Percentiles rank a stretch among this genome's conserved stretches.
Evolutionary conservation across 2,888 invertebrate species (phyloP).

Genomic region (Thymelicus sylvestris): DNA sequence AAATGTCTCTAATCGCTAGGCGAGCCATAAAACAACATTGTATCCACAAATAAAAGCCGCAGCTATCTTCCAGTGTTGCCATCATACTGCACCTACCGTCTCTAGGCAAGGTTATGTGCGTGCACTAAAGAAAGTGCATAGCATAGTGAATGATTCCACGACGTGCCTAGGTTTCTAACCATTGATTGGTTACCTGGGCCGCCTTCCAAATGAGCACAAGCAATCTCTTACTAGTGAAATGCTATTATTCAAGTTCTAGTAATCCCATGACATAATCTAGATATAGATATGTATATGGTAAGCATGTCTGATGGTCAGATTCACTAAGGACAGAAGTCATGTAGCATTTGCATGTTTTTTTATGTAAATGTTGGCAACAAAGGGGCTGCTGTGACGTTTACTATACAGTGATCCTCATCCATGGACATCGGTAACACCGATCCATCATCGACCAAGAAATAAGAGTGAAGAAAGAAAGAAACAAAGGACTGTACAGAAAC

Average conservation of each 20-base stretch:
- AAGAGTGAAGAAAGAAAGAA: too few species aligned
- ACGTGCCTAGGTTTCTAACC: slow-evolving; percentile 64
- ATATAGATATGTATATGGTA: slow-evolving; percentile 56
- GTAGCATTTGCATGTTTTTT: neutral
- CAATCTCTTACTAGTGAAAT: slow-evolving; percentile 61
- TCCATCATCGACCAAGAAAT: too few species aligned
- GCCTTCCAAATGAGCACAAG: slow-evolving; percentile 56
- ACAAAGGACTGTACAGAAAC: too few species aligned
- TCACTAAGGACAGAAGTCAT: neutral
- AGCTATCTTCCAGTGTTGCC: slow-evolving; percentile 40
- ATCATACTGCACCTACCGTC: slow-evolving; percentile 75
- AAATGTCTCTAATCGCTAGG: neutral
- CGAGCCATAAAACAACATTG: slow-evolving; percentile 12
- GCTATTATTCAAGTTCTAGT: slow-evolving; percentile 75
- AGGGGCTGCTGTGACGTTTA: too few species aligned
- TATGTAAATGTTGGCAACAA: too few species aligned
- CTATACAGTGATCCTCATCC: too few species aligned
- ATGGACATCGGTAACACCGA: too few species aligned
- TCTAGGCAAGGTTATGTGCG: slow-evolving; percentile 65
- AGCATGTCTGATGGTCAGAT: neutral
- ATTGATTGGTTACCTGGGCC: slow-evolving; percentile 44
- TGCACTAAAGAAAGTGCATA: slow-evolving; percentile 61
- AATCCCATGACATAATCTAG: slow-evolving; percentile 81
- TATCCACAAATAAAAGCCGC: slow-evolving; percentile 25
- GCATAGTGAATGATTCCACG: slow-evolving; percentile 68